A percentile compares a stretch with the other conserved stretches of the same genome.
phyloP scores from a whole-genome alignment of 2,113 vertebrate genomes.

The Chrysemys picta region DNA sequence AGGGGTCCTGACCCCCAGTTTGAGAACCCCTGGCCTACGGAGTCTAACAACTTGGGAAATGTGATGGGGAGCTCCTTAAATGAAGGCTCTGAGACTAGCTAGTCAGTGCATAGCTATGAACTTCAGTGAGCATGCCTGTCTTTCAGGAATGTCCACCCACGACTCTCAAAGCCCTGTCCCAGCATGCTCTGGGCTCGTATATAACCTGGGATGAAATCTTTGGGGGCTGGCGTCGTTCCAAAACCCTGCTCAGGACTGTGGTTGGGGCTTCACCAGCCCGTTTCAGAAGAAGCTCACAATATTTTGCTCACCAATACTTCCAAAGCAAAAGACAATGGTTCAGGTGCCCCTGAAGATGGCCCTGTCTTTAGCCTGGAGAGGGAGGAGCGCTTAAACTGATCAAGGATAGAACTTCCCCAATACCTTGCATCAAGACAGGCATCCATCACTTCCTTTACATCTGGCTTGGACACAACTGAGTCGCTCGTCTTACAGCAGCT shows the following conservation, averaged over 20 bases:
- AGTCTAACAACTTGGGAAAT: not conserved
- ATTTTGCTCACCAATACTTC: not conserved
- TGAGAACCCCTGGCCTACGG: not conserved
- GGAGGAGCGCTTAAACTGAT: rapidly evolving
- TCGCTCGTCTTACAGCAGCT: not conserved
- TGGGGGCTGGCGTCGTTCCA: not conserved
- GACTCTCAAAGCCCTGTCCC: not conserved
- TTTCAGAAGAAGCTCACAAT: rapidly evolving
- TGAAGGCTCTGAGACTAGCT: not conserved
- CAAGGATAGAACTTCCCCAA: not conserved
- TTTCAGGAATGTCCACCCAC: rapidly evolving
- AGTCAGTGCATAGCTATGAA: not conserved
- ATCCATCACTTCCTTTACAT: not conserved
- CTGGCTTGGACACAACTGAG: not conserved
- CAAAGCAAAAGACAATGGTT: not conserved
- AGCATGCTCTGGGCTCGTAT: rapidly evolving
- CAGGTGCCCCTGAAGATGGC: rapidly evolving
- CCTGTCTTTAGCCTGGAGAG: not conserved
- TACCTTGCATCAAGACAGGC: not conserved
- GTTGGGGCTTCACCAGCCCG: rapidly evolving
- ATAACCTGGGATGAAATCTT: not conserved
- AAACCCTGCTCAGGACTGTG: not conserved
- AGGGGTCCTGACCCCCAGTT: too few relatives aligned
- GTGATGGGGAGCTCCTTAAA: not conserved
- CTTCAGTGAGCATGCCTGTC: rapidly evolving